Conservation (phyloP, 64 coral and sea anemone genomes). For the Trachythela sp. region DNA sequence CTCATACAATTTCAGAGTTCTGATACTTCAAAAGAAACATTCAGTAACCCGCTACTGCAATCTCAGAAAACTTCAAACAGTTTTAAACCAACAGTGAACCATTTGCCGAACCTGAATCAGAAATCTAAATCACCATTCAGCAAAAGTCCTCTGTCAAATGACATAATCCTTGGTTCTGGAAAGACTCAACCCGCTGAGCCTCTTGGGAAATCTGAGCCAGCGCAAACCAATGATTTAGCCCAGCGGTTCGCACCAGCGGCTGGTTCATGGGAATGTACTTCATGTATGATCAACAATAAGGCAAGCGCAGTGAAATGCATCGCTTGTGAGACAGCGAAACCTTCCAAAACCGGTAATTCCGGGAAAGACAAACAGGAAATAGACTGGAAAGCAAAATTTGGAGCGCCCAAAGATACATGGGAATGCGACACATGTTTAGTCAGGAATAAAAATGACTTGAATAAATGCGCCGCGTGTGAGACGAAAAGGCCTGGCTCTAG, state of each 20-base stretch:
- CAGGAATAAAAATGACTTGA: neutral
- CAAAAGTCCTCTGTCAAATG: neutral
- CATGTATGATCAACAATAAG: too few species aligned
- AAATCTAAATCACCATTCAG: neutral
- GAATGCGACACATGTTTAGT: neutral
- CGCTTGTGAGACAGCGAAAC: neutral
- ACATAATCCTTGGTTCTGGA: neutral
- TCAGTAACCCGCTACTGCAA: neutral
- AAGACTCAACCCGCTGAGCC: neutral
- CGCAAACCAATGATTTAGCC: neutral
- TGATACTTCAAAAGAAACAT: neutral
- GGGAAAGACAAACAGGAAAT: neutral
- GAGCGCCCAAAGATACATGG: neutral
- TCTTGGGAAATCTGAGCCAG: neutral
- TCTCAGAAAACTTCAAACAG: neutral
- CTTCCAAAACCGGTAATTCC: neutral
- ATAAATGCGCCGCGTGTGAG: neutral
- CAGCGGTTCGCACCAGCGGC: neutral
- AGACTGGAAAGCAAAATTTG: neutral
- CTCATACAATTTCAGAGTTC: neutral
- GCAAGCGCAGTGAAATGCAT: too few species aligned
- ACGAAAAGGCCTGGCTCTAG: neutral
- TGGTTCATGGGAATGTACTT: neutral
- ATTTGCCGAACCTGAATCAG: neutral
- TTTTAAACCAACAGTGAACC: neutral